Percentiles rank a stretch among this genome's conserved stretches.
These are phyloP conservation scores for Bursaphelenchus okinawaensis DNA, from an alignment of 2,888 invertebrate genomes.

Conservation along the genomic window DNA sequence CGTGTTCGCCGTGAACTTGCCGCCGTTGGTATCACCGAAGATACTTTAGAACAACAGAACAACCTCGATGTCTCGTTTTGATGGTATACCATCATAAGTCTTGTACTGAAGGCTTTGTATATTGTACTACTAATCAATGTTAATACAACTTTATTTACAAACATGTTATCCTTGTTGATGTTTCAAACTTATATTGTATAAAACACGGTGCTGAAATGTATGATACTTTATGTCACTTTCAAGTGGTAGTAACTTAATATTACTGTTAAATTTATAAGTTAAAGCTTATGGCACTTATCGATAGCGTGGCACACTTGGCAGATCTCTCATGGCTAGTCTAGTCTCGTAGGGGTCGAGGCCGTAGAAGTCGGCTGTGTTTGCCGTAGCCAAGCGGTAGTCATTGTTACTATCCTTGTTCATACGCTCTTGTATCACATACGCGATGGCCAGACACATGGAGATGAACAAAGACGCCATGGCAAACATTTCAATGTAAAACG, in stretches of 20 bases:
- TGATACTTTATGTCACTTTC: not conserved
- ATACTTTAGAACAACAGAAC: not conserved
- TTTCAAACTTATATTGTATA: too few species aligned
- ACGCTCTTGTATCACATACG: conserved; percentile 20
- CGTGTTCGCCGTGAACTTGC: conserved; percentile 63
- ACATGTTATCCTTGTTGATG: too few species aligned
- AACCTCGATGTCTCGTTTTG: not conserved
- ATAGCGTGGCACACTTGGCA: conserved; percentile 22
- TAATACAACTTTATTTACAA: too few species aligned
- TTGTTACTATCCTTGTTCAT: conserved; percentile 7
- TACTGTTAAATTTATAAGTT: too few species aligned
- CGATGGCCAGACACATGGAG: conserved; percentile 31
- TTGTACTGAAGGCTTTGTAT: too few species aligned
- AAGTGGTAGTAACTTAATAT: too few species aligned
- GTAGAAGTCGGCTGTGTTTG: not conserved
- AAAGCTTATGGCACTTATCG: not conserved
- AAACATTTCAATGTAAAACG: conserved; percentile 42
- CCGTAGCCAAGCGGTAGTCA: not conserved
- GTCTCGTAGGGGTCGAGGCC: conserved; percentile 19
- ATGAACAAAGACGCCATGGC: conserved; percentile 34
- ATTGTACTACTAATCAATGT: too few species aligned
- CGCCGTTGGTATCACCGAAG: conserved; percentile 57
- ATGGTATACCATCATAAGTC: too few species aligned
- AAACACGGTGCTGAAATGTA: not conserved
- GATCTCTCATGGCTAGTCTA: conserved; percentile 25